Base-by-base conservation (phyloP, 2,888 invertebrate genomes). In the Eledona agricola region DNA sequence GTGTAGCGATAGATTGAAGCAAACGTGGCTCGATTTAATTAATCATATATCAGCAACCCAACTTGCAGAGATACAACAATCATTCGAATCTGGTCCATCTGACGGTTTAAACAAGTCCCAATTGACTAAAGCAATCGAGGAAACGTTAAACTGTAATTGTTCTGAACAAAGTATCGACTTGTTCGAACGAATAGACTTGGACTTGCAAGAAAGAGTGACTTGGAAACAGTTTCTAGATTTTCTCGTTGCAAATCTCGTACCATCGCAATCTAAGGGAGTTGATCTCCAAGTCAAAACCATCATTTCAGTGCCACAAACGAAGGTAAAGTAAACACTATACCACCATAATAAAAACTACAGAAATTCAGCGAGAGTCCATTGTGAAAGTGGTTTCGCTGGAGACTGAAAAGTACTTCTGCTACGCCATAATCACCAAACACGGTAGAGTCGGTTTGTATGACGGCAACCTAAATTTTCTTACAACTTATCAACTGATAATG, bases 391-490 rank as follows among this genome's bases (percentile, higher is more conserved):
- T 86, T 12, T 74, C 77, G 26, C 63, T 69, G 6, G 83, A 83
- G 69, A 77, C 80, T 0, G 77, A 76, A 2, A 77, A 77, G n/a
- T 79, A 81, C 4, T 85, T 85, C 67, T 84, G 84, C 64, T 85
- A 84, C 64, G 81, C 80, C 1, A 76, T 80, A 0, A 76, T 85
- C 9, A 80, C 84, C 0, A 80, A 80, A 47, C 80, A 83, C 2
- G 86, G 86, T 0, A 73, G 80, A 11, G 79, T 84, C 0, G 84
- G 83, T 0, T 70, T 85, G 1, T 85, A 84, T 69, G 80, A 80
- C 59, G 83, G 81, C 0, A 76, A 79, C n/a, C 61, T 84, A 47
- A 73, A 75, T 9, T 75, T 83, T 9, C 63, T 83, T 17, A 75
- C 78, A 13, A 75, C 78, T 0, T 84, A 84, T 57, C 69, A 72